Base-by-base conservation (phyloP, 1,140 invertebrate species). In the Grapholita molesta region DNA sequence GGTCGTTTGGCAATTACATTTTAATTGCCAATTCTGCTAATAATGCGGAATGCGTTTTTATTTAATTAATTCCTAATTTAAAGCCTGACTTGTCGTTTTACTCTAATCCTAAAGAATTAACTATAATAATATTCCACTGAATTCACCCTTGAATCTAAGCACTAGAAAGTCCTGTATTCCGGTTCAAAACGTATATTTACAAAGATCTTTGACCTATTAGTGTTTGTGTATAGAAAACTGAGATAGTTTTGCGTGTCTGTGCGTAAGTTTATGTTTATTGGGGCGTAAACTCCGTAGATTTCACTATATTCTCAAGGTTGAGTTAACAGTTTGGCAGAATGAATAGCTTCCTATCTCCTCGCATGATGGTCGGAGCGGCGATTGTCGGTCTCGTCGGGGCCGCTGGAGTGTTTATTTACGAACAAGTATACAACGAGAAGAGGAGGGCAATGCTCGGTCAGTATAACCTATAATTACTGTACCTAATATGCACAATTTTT, bases 341-440 rank as follows among this genome's bases (percentile, higher is more conserved):
- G 28, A 71, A 75, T 53, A 86, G 65, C 38, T 79, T 82, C 57
- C 75, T 88, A 11, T 82, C 83, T 3, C 78, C 90, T n/a, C 80
- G 86, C 5, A 66, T 85, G 71, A 78, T 92, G 79, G 75, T 93
- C 35, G 93, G 93, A 9, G 93, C 93, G 11, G 94, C 94, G 57
- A 92, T 95, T 24, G 91, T 95, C 21, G 94, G 94, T 21, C 84
- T 95, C 1, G 90, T 95, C 35, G 93, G 94, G 64, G 94, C 93
- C 15, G 94, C 94, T 68, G 92, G 93, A 38, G 88, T 95, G 64
- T 93, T 94, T 72, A 91, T 95, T 55, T 94, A 94, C 68, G 93
- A 95, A 69, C 94, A 93, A 79, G 87, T 94, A n/a, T 90, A 93
- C 66, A 93, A 93, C 53, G 92, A 94, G 71, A 92, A 93, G 75